A percentile compares a stretch with the other conserved stretches of the same genome.
Conservation (phyloP, 1,140 invertebrate genomes). For the Lepidotrigona ventralis region DNA sequence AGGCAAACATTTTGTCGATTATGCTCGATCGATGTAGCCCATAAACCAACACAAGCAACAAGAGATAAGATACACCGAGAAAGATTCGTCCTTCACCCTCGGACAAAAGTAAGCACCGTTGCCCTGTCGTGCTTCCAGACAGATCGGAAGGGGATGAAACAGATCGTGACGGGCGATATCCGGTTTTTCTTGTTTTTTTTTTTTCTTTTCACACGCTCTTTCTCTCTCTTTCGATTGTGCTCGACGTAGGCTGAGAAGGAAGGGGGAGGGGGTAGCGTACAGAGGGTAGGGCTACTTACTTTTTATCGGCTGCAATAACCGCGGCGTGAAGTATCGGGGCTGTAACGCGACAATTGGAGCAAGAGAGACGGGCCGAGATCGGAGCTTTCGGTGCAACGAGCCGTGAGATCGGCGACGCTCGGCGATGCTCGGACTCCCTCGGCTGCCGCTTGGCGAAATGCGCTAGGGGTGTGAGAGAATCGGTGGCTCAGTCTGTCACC, state of each 20-base stretch:
- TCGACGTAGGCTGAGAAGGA: background rate
- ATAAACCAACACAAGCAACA: too few species aligned
- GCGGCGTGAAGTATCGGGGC: background rate
- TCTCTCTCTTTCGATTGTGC: background rate
- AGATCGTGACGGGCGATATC: conserved; percentile 8
- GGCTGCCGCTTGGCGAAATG: conserved; percentile 55
- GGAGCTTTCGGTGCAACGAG: conserved; percentile 58
- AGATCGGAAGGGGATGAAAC: background rate
- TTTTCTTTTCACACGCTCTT: too few species aligned
- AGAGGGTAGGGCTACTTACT: background rate
- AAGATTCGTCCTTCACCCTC: background rate
- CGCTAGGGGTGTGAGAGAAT: conserved; percentile 59
- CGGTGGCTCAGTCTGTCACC: conserved; percentile 64
- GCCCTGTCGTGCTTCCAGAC: background rate
- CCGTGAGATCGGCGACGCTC: conserved; percentile 54
- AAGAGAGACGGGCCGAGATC: conserved; percentile 34
- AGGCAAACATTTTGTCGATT: background rate
- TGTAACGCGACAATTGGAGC: conserved; percentile 5
- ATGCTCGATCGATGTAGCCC: background rate
- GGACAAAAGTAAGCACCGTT: background rate
- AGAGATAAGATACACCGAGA: background rate
- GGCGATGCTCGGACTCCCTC: conserved; percentile 56
- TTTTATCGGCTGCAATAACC: conserved; percentile 29
- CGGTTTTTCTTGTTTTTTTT: background rate
- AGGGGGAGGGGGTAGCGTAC: background rate